Evolutionary conservation across 2,888 invertebrate genomes (phyloP), one percentile per base, ranked within the genome.

Genomic region (Hirtodrosophila confusa): DNA sequence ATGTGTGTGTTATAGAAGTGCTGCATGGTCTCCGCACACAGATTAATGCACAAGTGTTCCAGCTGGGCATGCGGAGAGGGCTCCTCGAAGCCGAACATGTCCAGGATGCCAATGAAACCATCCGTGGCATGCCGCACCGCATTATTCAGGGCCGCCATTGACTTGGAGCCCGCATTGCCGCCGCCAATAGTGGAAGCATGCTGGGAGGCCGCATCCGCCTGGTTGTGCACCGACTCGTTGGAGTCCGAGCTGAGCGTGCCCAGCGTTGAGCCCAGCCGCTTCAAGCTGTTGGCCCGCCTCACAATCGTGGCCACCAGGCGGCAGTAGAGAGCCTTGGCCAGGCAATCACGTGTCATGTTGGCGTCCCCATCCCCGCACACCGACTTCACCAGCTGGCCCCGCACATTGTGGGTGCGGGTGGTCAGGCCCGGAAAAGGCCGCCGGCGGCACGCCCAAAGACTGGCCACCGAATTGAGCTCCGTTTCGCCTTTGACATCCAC

Each of bases 1-100:
- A 98, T 97, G 92, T 98, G 98, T 54, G 98, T 98, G 92, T 98
- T 98, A 93, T 98, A 98, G 92, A 98, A 98, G 92, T 98, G 98
- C 91, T 98, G 98, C 97, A 98, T 97, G 33, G 98, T 98, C 93
- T 98, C 98, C 0, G 98, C 97, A 92, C 98, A 98, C 68, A 98
- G 93, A 92, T 98, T 98, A 86, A 97, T 97, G 92, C 98, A 98
- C 64, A 98, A 93, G 91, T 98, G 98, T 91, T 98, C 98, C 80
- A 98, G 93, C 78, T 97, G 96, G 84, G 96, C 95, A 62, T 91
- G 91, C 1, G 97, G 97, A 92, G 96, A 95, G 31, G 96, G 96
- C 90, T 97, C 97, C 92, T 98, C 98, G 92, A 98, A 98, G 4
- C 98, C 98, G 92, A 98, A 98, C 97, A 98, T 97, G 91, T 98